Conservation (phyloP, 2,888 invertebrate genomes). For the Biston betularia region DNA sequence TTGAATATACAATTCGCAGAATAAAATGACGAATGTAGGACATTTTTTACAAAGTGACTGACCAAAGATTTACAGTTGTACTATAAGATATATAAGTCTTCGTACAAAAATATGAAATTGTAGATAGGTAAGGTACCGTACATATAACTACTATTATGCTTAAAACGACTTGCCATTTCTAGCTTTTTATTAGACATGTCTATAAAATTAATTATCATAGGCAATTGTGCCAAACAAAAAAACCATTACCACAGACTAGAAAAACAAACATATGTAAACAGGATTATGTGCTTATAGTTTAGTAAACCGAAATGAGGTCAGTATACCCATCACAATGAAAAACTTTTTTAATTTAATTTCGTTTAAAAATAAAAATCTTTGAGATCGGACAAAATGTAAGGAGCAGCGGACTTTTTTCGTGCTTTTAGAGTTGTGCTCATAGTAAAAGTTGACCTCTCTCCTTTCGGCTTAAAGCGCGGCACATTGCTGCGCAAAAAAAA, state of each 20-base stretch:
- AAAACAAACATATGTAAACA: neutral
- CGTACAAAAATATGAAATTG: slow-evolving; percentile 61
- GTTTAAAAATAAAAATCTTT: too few relatives aligned
- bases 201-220: slow-evolving; percentile 5
- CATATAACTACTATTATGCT: slow-evolving; percentile 43
- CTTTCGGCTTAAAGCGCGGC: too few relatives aligned
- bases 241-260: neutral
- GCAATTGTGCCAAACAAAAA: neutral
- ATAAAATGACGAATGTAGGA: slow-evolving; percentile 64
- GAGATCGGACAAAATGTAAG: too few relatives aligned
- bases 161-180: slow-evolving; percentile 25
- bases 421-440: too few relatives aligned
- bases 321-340: too few relatives aligned
- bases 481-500: too few relatives aligned
- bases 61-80: slow-evolving; percentile 46
- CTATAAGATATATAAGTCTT: slow-evolving; percentile 52
- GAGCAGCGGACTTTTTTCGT: too few relatives aligned
- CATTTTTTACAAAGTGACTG: slow-evolving; percentile 56
- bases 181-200: slow-evolving; percentile 5
- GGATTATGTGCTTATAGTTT: too few relatives aligned
- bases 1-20: slow-evolving; percentile 70
- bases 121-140: slow-evolving; percentile 33
- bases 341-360: too few relatives aligned
- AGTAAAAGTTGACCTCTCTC: too few relatives aligned
- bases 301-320: too few relatives aligned